Conservation (phyloP, 2,113 vertebrate species). For the Chaetodon auriga region DNA sequence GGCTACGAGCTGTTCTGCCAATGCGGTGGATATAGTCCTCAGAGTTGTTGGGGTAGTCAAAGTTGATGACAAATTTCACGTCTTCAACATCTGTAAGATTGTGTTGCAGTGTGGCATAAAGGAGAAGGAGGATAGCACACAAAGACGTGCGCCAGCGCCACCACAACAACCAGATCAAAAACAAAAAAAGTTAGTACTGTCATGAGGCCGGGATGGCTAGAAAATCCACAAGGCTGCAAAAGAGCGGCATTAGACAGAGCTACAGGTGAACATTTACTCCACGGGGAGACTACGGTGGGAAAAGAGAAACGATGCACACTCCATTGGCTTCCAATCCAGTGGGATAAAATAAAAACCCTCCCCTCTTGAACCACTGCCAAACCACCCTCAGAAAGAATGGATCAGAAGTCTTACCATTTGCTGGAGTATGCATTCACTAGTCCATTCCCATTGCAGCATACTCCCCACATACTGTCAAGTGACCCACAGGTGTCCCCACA, state of each 20-base stretch:
- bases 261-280: conserved; percentile 52
- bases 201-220: conserved; percentile 69
- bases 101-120: conserved; percentile 96
- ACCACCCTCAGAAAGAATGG: conserved; percentile 61
- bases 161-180: conserved; percentile 98
- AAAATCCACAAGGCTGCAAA: conserved; percentile 84
- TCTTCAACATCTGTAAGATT: conserved; percentile 99
- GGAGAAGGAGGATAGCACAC: conserved; percentile 76
- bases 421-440: conserved; percentile 92
- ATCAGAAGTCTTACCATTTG: conserved; percentile 84
- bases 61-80: conserved; percentile 99
- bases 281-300: conserved; percentile 86
- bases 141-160: conserved; percentile 88
- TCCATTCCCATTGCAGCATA: conserved; percentile 90
- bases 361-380: conserved; percentile 28
- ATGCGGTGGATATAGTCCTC: conserved; percentile 99
- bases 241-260: conserved; percentile 85
- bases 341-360: conserved; percentile 60
- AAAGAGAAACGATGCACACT: conserved; percentile 88
- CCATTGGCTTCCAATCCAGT: conserved; percentile 75
- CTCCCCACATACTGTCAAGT: conserved; percentile 91
- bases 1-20: conserved; percentile 98
- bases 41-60: conserved; percentile 99
- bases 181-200: conserved; percentile 90
- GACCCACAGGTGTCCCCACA: conserved; percentile 91